Evolutionary conservation across 2,888 invertebrate species (phyloP), one percentile per base, ranked within the genome.

Genomic region (Eilema griseolum): DNA sequence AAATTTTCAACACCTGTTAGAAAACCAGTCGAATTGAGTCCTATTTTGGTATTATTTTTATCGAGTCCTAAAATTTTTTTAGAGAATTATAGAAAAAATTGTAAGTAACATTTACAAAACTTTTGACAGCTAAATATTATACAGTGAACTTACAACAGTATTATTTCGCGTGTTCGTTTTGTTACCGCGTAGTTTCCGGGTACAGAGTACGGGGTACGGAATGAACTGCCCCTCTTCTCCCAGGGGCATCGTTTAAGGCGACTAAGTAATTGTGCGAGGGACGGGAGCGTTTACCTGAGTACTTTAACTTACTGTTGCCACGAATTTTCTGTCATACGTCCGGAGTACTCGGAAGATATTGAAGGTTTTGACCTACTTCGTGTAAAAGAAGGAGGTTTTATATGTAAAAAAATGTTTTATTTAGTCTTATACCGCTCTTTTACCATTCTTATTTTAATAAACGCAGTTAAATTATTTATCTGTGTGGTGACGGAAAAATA

Each of bases 241-340:
- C 72, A 59, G 23, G 72, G 69, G 72, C 31, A 66, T 69, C 72
- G 69, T 72, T 72, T 72, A 69, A 72, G 63, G 59, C 69, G 72
- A 66, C 69, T 72, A 72, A 72, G 72, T 72, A 72, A 72, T 72
- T 72, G 69, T 66, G 26, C 66, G 69, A 60, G 66, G 69, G 72
- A 69, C 33, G 63, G 69, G 46, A 69, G 37, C 66, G 37, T 66
- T 72, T 72, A 69, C 72, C 63, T 59, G 66, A 62, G 28, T 65
- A 71, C 61, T 62, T 67, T 31, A 63, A 69, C 65, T 65, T 69
- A n/a, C 31, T 52, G 61, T 60, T 31, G 14, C 24, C 41, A 46
- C 57, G 69, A 69, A 41, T 41, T 28, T 52, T 31, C 12, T 61
- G 61, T n/a, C 61, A 61, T 59, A 59, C 16, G 16, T 28, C 16